phyloP scores from a whole-genome alignment of 1,140 invertebrate species.

The Zaprionus ornatus region DNA sequence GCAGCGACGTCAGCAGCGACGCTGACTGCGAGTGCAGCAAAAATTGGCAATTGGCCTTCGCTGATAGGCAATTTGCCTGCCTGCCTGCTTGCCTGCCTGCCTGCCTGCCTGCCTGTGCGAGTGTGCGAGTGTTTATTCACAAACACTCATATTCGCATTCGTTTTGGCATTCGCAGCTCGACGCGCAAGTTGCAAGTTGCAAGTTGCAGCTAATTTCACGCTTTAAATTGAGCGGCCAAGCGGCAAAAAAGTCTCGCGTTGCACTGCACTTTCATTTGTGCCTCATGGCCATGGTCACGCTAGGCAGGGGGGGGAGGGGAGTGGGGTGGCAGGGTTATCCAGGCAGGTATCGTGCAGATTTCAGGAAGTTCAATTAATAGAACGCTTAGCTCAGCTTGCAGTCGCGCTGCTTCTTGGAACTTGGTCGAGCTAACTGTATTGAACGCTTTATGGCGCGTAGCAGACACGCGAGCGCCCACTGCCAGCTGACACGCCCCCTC shows the following conservation, averaged over 20 bases:
- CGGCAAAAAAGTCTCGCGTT: slow-evolving; percentile 55
- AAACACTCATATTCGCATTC: slow-evolving; percentile 3
- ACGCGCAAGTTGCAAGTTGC: neutral
- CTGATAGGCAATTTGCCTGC: slow-evolving; percentile 25
- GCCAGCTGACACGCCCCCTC: slow-evolving; percentile 10
- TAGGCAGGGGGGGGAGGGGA: neutral
- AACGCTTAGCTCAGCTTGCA: slow-evolving; percentile 64
- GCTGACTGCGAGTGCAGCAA: neutral
- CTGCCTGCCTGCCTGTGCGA: neutral
- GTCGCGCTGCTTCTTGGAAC: slow-evolving; percentile 67
- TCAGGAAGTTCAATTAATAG: slow-evolving; percentile 78
- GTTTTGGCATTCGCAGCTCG: neutral
- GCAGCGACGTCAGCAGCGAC: neutral
- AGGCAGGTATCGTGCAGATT: slow-evolving; percentile 37
- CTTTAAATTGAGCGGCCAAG: slow-evolving; percentile 78
- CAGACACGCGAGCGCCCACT: slow-evolving; percentile 51
- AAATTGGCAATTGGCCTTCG: slow-evolving; percentile 34
- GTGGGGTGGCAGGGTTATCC: neutral
- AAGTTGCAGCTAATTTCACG: slow-evolving; percentile 69
- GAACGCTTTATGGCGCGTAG: slow-evolving; percentile 81
- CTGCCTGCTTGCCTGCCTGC: neutral
- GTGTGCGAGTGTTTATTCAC: neutral
- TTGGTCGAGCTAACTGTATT: slow-evolving; percentile 66
- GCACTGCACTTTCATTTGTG: slow-evolving; percentile 50
- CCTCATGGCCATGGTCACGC: slow-evolving; percentile 33